Conservation (phyloP, 2,113 vertebrate species). For the Sus scrofa region T2T-Sscrofa CM000814.6:6472001-6472500, state of each 20-base stretch:
- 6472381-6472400: background rate
- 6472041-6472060: slow-evolving; percentile 33
- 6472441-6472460: background rate
- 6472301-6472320: too few relatives aligned
- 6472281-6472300: background rate
- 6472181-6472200: background rate
- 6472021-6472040: background rate
- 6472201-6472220: background rate
- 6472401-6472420: background rate
- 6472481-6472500: background rate
- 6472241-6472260: background rate
- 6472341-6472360: background rate
- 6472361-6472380: background rate
- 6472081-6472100: background rate
- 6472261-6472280: background rate
- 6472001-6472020: background rate
- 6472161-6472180: background rate
- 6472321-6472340: background rate
- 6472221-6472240: background rate
- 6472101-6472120: background rate
- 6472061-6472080: background rate
- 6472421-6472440: background rate
- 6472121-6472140: background rate
- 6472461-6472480: background rate
- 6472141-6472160: background rate